phyloP scores from a whole-genome alignment of 2,797 vertebrate genomes.

The Alfaro cultratus region DNA sequence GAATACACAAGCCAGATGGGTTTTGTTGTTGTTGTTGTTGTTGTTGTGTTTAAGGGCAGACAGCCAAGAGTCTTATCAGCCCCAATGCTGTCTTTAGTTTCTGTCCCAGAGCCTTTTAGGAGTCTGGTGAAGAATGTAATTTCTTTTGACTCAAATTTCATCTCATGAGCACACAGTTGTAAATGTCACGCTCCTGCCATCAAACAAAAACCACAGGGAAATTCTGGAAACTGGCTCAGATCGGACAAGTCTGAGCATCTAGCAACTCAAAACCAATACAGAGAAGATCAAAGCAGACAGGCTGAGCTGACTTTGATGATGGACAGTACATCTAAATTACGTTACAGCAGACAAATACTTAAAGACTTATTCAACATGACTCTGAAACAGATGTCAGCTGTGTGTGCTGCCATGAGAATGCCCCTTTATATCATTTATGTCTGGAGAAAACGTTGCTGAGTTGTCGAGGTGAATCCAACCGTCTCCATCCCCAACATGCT shows the following conservation, averaged over 20 bases:
- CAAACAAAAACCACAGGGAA: slow-evolving; percentile 56
- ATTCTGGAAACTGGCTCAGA: slow-evolving; percentile 37
- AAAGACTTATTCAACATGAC: slow-evolving; percentile 54
- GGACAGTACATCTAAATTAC: slow-evolving; percentile 47
- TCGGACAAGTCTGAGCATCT: slow-evolving; percentile 31
- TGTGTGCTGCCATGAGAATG: slow-evolving; percentile 53
- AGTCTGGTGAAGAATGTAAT: slow-evolving; percentile 48
- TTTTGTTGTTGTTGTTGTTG: slow-evolving; percentile 23
- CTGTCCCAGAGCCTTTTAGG: slow-evolving; percentile 24
- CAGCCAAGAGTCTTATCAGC: slow-evolving; percentile 62
- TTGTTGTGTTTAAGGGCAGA: slow-evolving; percentile 21
- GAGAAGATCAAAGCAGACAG: slow-evolving; percentile 59
- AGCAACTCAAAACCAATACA: slow-evolving; percentile 37
- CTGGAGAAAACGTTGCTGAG: slow-evolving; percentile 37
- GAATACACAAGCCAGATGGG: slow-evolving; percentile 18
- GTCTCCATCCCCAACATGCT: slow-evolving; percentile 1
- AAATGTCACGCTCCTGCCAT: slow-evolving; percentile 45
- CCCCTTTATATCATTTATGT: slow-evolving; percentile 45
- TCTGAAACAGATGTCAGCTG: slow-evolving; percentile 66
- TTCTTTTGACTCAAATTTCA: slow-evolving; percentile 53
- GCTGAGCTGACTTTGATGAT: slow-evolving; percentile 57
- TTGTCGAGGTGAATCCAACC: slow-evolving; percentile 26
- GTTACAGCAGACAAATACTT: slow-evolving; percentile 53
- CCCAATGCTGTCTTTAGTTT: slow-evolving; percentile 56
- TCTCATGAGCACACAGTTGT: slow-evolving; percentile 23